A percentile compares a stretch with the other conserved stretches of the same genome.
phyloP scores from a whole-genome alignment of 1,140 invertebrate species.

The Hypsibius dujardini region DNA sequence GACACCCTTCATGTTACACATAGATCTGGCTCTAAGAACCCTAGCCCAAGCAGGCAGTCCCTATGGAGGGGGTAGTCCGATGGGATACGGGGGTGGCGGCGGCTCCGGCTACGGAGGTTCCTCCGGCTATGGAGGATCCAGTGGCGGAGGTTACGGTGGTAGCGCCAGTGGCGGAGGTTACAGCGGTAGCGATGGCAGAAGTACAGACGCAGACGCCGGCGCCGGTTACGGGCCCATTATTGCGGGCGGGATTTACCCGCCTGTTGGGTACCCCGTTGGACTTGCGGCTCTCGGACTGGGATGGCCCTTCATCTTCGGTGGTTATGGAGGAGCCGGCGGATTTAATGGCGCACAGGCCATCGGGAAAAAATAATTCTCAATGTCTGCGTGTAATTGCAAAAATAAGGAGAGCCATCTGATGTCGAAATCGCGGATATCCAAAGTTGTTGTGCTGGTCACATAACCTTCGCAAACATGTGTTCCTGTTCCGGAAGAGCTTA shows the following conservation, averaged over 20 bases:
- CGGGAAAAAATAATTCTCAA: too few species aligned
- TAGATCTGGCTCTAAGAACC: too few species aligned
- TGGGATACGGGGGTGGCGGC: too few species aligned
- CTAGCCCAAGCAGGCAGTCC: too few species aligned
- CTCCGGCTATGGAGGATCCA: slow-evolving; percentile 21
- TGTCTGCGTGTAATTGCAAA: too few species aligned
- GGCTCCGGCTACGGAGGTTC: not conserved
- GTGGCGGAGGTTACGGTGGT: slow-evolving; percentile 24
- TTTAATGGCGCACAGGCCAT: slow-evolving; percentile 6
- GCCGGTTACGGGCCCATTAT: slow-evolving; percentile 4
- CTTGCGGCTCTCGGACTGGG: not conserved
- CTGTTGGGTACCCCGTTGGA: slow-evolving; percentile 1
- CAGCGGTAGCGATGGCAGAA: slow-evolving; percentile 24
- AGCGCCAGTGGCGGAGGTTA: slow-evolving; percentile 24
- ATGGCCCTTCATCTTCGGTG: slow-evolving; percentile 13
- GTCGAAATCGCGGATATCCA: too few species aligned
- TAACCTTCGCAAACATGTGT: too few species aligned
- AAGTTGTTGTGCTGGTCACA: too few species aligned
- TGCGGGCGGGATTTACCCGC: slow-evolving; percentile 1
- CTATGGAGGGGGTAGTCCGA: too few species aligned
- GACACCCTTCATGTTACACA: too few species aligned
- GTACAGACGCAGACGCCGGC: slow-evolving; percentile 16
- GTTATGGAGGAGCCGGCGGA: not conserved
- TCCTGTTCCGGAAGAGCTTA: too few species aligned
- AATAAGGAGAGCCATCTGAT: too few species aligned